A percentile compares a stretch with the other conserved stretches of the same genome.
phyloP scores from a whole-genome alignment of 2,797 vertebrate species.

The Pipistrellus nathusii region DNA sequence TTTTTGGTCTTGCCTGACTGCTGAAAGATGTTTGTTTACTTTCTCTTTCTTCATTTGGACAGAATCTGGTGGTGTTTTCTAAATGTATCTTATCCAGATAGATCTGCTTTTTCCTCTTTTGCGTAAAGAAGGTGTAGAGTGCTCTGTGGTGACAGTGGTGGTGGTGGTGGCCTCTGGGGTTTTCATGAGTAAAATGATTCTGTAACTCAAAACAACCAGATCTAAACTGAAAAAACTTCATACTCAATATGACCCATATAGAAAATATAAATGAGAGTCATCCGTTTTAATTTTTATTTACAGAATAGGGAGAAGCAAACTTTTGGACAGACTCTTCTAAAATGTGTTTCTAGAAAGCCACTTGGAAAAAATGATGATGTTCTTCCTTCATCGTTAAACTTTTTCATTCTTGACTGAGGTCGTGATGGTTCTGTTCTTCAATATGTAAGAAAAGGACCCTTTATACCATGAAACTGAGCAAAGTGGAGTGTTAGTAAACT shows the following conservation, averaged over 20 bases:
- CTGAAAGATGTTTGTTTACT: slow-evolving; percentile 92
- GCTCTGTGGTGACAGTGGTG: neutral
- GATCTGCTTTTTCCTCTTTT: slow-evolving; percentile 85
- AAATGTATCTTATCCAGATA: slow-evolving; percentile 89
- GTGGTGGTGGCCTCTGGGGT: neutral
- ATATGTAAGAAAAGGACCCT: neutral
- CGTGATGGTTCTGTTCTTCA: neutral
- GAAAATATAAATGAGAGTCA: neutral
- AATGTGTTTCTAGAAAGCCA: neutral
- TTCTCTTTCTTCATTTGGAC: slow-evolving; percentile 91
- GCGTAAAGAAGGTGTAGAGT: slow-evolving; percentile 88
- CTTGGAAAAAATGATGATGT: neutral
- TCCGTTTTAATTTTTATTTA: slow-evolving; percentile 51
- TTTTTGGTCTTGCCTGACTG: slow-evolving; percentile 95
- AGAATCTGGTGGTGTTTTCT: slow-evolving; percentile 91
- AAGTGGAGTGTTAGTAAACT: neutral
- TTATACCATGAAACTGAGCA: neutral
- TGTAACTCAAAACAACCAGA: neutral
- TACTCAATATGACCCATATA: neutral
- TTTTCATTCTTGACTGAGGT: neutral
- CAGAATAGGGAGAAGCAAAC: neutral
- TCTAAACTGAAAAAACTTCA: neutral
- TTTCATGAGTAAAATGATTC: slow-evolving; percentile 10
- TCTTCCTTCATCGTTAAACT: neutral
- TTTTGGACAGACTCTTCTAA: neutral